Evolutionary conservation across 2,888 invertebrate genomes (phyloP).

Genomic region (Archips xylosteana): DNA sequence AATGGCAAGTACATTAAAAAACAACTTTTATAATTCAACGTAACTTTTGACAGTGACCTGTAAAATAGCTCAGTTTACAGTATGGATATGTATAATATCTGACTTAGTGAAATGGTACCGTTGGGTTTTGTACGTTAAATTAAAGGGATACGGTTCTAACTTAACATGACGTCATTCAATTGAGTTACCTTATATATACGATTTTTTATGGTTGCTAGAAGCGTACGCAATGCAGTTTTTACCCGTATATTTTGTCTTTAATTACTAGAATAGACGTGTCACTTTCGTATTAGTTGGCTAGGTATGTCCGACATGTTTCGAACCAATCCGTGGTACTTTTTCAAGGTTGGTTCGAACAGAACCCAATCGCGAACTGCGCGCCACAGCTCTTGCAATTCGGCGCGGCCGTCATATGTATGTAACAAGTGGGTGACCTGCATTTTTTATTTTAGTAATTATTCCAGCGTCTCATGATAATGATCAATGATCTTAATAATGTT

Average conservation of each 20-base stretch:
- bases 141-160: constrained; percentile 38
- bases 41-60: constrained; percentile 23
- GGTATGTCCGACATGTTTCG: no score
- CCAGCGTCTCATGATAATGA: no score
- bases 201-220: constrained; percentile 15
- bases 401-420: no score
- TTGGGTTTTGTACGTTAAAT: constrained; percentile 38
- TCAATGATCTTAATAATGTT: neutral
- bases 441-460: no score
- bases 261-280: no score
- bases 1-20: neutral
- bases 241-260: neutral
- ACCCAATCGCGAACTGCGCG: no score
- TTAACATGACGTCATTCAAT: constrained; percentile 10
- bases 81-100: constrained; percentile 43
- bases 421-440: no score
- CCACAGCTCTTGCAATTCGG: no score
- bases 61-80: constrained; percentile 43
- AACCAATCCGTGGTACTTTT: no score
- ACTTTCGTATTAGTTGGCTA: no score
- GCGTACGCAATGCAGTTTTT: constrained; percentile 6
- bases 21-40: neutral
- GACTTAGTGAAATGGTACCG: constrained; percentile 37
- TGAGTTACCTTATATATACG: constrained; percentile 13
- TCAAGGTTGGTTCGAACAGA: no score